A percentile compares a stretch with the other conserved stretches of the same genome.
Evolutionary conservation across 2,113 vertebrate species (phyloP).

Genomic region (Lamprotornis superbus): DNA sequence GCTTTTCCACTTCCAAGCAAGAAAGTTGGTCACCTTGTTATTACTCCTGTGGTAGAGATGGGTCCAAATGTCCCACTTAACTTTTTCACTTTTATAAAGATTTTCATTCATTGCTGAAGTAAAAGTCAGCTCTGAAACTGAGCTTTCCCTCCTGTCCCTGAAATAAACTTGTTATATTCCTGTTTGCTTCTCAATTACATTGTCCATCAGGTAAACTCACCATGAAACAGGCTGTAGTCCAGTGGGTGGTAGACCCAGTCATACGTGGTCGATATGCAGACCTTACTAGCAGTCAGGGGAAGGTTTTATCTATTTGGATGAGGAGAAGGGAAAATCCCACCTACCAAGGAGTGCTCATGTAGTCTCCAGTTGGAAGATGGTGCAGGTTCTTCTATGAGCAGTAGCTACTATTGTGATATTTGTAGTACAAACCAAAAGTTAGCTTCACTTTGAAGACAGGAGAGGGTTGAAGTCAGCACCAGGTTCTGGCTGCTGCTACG

Average conservation of each 20-base stretch:
- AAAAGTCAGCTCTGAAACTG: background rate
- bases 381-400: background rate
- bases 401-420: background rate
- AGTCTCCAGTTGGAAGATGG: background rate
- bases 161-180: background rate
- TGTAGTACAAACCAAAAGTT: background rate
- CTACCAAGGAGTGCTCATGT: background rate
- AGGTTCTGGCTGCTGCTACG: background rate
- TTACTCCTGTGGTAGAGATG: background rate
- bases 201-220: background rate
- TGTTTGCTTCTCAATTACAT: background rate
- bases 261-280: background rate
- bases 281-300: fast-evolving
- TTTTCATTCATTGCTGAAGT: background rate
- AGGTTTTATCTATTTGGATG: background rate
- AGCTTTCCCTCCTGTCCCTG: background rate
- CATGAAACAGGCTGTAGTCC: background rate
- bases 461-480: background rate
- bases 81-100: background rate
- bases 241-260: background rate
- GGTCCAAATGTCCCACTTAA: background rate
- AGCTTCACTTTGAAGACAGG: background rate
- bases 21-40: background rate
- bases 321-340: background rate
- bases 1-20: background rate